Evolutionary conservation across 2,113 vertebrate genomes (phyloP).

Genomic region (Murina feae): DNA sequence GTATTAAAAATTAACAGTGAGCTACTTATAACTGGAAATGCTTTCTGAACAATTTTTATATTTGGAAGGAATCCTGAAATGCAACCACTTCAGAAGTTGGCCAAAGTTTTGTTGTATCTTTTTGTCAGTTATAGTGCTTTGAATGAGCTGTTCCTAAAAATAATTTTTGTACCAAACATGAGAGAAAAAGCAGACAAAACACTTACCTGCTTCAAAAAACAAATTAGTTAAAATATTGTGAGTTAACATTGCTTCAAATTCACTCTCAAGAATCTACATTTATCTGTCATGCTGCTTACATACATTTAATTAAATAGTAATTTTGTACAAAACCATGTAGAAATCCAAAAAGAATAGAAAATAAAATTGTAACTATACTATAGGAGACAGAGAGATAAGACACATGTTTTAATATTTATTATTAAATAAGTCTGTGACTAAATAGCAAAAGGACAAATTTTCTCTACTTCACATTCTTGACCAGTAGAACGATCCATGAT

Average conservation of each 20-base stretch:
- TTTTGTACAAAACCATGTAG: neutral
- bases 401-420: neutral
- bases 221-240: neutral
- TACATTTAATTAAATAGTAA: neutral
- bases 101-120: neutral
- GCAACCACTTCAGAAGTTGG: neutral
- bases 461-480: neutral
- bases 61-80: neutral
- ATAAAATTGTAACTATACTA: neutral
- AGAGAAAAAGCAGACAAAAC: neutral
- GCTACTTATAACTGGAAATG: neutral
- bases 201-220: neutral
- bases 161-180: neutral
- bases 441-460: neutral
- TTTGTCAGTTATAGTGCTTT: neutral
- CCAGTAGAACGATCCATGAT: neutral
- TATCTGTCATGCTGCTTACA: neutral
- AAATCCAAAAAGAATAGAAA: neutral
- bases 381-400: neutral
- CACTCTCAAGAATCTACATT: neutral
- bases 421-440: neutral
- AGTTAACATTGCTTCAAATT: neutral
- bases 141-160: neutral
- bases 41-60: conserved; percentile 6
- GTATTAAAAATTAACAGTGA: neutral